Conservation (phyloP, 2,797 vertebrate genomes). For the Sebastes dallii region DNA sequence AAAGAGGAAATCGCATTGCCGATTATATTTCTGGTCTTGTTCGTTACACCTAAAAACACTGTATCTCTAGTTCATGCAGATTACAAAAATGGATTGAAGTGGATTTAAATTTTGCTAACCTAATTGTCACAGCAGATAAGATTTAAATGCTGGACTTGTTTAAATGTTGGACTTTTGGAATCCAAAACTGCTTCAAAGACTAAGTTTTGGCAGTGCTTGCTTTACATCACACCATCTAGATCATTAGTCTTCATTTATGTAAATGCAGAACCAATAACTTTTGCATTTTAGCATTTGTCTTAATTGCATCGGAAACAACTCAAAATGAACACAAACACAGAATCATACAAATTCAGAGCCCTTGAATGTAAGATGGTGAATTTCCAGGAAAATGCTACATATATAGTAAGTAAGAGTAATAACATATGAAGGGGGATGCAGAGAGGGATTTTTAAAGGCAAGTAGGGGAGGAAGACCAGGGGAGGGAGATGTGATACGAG, state of each 20-base stretch:
- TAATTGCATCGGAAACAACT: background rate
- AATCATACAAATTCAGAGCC: background rate
- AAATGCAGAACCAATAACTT: background rate
- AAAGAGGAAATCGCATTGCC: background rate
- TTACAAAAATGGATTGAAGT: background rate
- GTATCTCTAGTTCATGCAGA: background rate
- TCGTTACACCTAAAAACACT: background rate
- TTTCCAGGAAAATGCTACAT: background rate
- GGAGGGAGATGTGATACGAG: background rate
- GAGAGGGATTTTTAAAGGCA: background rate
- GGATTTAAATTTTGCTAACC: background rate
- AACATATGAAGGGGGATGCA: background rate
- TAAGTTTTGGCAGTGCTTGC: background rate
- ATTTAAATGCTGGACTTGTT: background rate
- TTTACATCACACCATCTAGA: background rate
- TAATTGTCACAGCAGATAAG: no score
- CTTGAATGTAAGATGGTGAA: background rate
- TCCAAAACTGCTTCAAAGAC: no score
- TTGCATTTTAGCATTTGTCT: background rate
- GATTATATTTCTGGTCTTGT: background rate
- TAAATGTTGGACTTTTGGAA: no score
- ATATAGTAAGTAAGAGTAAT: background rate
- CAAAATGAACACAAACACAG: background rate
- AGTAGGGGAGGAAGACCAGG: background rate
- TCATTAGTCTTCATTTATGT: background rate